A percentile compares a stretch with the other conserved stretches of the same genome.
Evolutionary conservation across 2,113 vertebrate genomes (phyloP).

Genomic region (Sebastes fasciatus): DNA sequence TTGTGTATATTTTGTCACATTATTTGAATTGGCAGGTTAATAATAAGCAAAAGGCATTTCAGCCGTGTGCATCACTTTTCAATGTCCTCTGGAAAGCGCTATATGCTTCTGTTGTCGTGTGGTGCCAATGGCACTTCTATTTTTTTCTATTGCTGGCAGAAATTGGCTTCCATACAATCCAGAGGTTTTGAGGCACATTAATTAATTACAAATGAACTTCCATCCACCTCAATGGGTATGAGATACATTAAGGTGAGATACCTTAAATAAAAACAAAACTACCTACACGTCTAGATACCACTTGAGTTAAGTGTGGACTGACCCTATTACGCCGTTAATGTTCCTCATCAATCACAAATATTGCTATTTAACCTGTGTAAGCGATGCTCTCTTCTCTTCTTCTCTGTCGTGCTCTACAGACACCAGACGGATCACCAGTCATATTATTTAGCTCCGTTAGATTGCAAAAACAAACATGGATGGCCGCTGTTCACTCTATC

Average conservation of each 20-base stretch:
- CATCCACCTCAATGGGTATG: neutral
- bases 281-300: neutral
- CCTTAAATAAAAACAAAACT: conserved; percentile 5
- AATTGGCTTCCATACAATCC: conserved; percentile 31
- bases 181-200: neutral
- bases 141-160: neutral
- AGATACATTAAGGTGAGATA: neutral
- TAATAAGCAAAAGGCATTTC: no score
- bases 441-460: conserved; percentile 92
- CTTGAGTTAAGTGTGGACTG: neutral
- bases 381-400: neutral
- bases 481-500: conserved; percentile 94
- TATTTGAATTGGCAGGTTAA: no score
- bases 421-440: conserved; percentile 74
- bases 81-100: no score
- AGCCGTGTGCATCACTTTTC: no score
- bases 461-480: conserved; percentile 92
- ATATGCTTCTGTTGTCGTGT: no score
- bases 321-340: neutral
- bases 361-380: neutral
- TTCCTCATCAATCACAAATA: neutral
- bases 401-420: neutral
- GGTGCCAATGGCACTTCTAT: no score
- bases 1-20: no score
- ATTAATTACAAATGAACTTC: neutral